A percentile compares a stretch with the other conserved stretches of the same genome.
These are phyloP conservation scores for Acomys russatus DNA, from an alignment of 2,797 vertebrate species.

Conservation along the genomic window DNA sequence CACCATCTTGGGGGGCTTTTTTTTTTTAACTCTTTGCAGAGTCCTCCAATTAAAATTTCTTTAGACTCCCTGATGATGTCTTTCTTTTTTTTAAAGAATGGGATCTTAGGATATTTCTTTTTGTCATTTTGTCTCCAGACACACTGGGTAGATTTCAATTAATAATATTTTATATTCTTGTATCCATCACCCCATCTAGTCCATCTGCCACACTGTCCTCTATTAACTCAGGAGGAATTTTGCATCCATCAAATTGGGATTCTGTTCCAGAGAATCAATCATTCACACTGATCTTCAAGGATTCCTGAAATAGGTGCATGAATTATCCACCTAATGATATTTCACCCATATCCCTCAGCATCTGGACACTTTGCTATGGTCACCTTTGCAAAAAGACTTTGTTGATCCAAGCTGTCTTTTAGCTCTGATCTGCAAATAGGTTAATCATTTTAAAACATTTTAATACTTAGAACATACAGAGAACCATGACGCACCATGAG, in stretches of 20 bases:
- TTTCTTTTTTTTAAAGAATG: conserved; percentile 11
- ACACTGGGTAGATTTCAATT: conserved; percentile 58
- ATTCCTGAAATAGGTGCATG: not conserved
- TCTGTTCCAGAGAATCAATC: not conserved
- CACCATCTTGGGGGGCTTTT: conserved; percentile 29
- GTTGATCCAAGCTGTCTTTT: conserved; percentile 1
- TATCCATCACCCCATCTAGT: not conserved
- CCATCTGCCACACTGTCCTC: not conserved
- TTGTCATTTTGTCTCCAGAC: conserved; percentile 51
- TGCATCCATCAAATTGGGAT: not conserved
- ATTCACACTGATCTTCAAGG: not conserved
- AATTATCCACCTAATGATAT: not conserved
- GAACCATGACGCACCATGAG: not conserved
- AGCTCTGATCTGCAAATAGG: not conserved
- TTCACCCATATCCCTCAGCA: not conserved
- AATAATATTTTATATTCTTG: not conserved
- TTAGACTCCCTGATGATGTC: conserved; percentile 21
- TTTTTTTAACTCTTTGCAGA: conserved; percentile 50
- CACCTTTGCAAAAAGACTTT: not conserved
- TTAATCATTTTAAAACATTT: not conserved
- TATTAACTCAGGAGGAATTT: conserved; percentile 17
- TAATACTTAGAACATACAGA: not conserved
- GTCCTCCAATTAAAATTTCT: not conserved
- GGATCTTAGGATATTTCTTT: conserved; percentile 52
- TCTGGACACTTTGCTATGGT: fast-evolving